A percentile compares a stretch with the other conserved stretches of the same genome.
These are phyloP conservation scores for Pelosia muscerda DNA, from an alignment of 2,888 invertebrate species.

Conservation along the genomic window DNA sequence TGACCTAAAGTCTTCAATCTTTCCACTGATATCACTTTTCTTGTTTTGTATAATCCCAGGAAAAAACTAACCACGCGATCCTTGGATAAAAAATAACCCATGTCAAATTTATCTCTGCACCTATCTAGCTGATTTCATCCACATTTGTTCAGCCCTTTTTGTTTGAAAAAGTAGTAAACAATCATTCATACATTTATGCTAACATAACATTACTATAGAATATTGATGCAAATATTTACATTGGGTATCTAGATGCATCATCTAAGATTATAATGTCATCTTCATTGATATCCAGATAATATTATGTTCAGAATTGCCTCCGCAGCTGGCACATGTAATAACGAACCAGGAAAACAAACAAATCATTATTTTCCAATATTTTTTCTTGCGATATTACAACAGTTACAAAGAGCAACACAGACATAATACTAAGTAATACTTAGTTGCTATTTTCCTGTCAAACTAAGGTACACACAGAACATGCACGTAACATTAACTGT, in stretches of 20 bases:
- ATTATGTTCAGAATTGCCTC: background rate
- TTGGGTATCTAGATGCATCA: too few relatives aligned
- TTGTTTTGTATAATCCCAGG: too few relatives aligned
- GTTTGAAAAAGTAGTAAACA: background rate
- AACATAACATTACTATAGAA: background rate
- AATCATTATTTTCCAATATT: background rate
- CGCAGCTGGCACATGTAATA: background rate
- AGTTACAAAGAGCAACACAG: background rate
- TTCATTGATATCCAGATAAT: too few relatives aligned
- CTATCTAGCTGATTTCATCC: too few relatives aligned
- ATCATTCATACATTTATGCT: background rate
- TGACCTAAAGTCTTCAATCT: too few relatives aligned
- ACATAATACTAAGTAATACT: background rate
- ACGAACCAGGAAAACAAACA: background rate
- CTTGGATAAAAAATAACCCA: background rate
- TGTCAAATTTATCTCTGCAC: background rate
- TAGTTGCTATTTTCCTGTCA: conserved; percentile 9
- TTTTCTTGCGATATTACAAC: background rate
- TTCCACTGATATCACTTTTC: too few relatives aligned
- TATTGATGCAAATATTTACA: background rate
- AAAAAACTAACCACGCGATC: background rate
- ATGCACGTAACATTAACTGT: conserved; percentile 66
- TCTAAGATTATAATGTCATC: too few relatives aligned
- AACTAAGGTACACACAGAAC: conserved; percentile 14
- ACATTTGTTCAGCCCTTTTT: too few relatives aligned